Evolutionary conservation across 1,140 invertebrate species (phyloP).

Genomic region (Lepidotrigona ventralis): DNA sequence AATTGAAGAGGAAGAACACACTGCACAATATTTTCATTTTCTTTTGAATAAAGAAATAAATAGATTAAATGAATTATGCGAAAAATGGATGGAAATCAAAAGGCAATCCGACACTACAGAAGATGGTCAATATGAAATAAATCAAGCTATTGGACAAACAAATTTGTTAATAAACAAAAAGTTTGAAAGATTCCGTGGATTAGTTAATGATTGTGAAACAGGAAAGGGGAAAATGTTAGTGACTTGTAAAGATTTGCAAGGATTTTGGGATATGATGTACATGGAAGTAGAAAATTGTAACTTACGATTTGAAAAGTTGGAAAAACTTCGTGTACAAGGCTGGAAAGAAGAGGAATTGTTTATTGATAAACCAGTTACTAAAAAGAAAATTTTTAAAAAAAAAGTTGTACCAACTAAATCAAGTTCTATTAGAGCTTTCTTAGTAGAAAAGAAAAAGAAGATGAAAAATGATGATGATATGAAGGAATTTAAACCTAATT

Average conservation of each 20-base stretch:
- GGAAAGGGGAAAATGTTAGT: conserved; percentile 82
- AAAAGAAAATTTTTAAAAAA: conserved; percentile 61
- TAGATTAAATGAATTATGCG: conserved; percentile 76
- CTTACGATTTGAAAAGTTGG: conserved; percentile 80
- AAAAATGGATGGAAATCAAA: conserved; percentile 76
- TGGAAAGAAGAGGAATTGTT: conserved; percentile 79
- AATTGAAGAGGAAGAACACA: conserved; percentile 75
- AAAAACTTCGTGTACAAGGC: conserved; percentile 76
- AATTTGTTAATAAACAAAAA: conserved; percentile 85
- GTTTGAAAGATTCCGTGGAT: conserved; percentile 83
- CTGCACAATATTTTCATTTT: conserved; percentile 81
- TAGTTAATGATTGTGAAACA: conserved; percentile 84
- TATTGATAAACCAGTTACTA: conserved; percentile 57
- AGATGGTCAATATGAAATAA: conserved; percentile 82
- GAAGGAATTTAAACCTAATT: neutral
- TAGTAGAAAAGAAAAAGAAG: conserved; percentile 65
- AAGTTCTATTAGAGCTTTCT: conserved; percentile 65
- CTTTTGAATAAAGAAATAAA: conserved; percentile 79
- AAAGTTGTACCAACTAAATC: conserved; percentile 45
- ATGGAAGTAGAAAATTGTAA: conserved; percentile 84
- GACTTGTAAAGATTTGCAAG: conserved; percentile 84
- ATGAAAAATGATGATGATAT: neutral
- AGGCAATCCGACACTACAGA: conserved; percentile 69
- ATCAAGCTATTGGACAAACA: conserved; percentile 85
- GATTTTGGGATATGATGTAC: conserved; percentile 89